Base-by-base conservation (phyloP, 53 echinoderm and acorn worm species). In the Zoroaster sp. region DNA sequence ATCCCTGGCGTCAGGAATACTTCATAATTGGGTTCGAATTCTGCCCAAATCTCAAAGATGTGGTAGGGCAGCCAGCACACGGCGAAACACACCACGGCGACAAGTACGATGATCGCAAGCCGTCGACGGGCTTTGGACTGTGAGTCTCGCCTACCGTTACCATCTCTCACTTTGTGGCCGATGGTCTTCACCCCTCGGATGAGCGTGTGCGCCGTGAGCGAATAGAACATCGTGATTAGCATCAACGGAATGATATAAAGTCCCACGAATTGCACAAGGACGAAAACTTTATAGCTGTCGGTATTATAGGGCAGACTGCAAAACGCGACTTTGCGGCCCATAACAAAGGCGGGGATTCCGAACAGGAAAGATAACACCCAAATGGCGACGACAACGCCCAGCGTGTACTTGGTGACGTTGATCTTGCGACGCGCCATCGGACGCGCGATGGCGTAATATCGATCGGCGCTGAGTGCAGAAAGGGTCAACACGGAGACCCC, bases 391-490 rank as follows among this genome's bases (percentile, higher is more conserved):
- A 94, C 92, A 7, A 92, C 92, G 4, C 75, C 77, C 21, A 94
- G 83, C n/a, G 91, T 93, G 38, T 92, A 73, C 5, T 88, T 88
- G 1, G 90, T 90, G 25, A 92, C 92, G 74, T 95, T 87, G 53
- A 93, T 92, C 42, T 92, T 92, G 35, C 95, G 90, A 36, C 94
- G 92, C 47, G 90, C 78, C 76, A 97, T 90, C 4, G 97, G 95
- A 36, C 94, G 86, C 34, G 92, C 95, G 66, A 97, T 97, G 35
- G 95, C 97, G 67, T 95, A 94, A 54, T 95, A 97, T 3, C 97
- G 76, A 75, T 97, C 97, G 66, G 94, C 89, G 74, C 97, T 97
- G 20, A 97, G 77, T 1, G 97, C 97, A n/a, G 94, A 88, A 12
- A 97, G 72, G 11, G 97, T 95, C 33, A 95, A 78, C 15, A 95